These are phyloP conservation scores for Cyanoramphus novaezelandiae DNA, from an alignment of 2,113 vertebrate genomes.

Conservation along the genomic window DNA sequence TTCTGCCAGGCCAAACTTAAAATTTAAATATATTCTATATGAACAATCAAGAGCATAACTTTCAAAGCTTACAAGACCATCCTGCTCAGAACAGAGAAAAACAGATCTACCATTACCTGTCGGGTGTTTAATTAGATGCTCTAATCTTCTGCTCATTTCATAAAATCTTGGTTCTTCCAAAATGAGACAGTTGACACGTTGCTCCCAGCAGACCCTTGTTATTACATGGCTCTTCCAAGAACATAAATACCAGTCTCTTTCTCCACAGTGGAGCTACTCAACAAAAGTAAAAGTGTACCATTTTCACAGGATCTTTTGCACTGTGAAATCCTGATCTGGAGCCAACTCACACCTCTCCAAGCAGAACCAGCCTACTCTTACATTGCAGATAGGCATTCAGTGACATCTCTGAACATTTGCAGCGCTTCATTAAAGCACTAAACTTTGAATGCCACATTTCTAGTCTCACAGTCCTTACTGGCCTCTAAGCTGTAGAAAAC, in stretches of 20 bases:
- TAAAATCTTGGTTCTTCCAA: not conserved
- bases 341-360: not conserved
- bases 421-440: not conserved
- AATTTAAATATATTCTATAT: not conserved
- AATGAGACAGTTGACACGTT: not conserved
- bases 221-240: not conserved
- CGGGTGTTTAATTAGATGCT: not conserved
- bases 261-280: not conserved
- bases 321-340: not conserved
- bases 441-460: accelerated
- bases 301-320: not conserved
- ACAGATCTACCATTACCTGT: not conserved
- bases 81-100: not conserved
- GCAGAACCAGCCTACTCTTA: not conserved
- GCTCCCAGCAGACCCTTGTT: not conserved
- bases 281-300: not conserved
- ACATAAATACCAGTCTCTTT: not conserved
- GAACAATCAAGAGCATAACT: not conserved
- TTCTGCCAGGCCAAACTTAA: not conserved
- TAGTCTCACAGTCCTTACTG: not conserved
- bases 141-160: not conserved
- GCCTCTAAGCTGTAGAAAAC: not conserved
- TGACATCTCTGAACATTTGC: not conserved
- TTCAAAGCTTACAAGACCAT: not conserved
- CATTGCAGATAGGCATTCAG: accelerated